phyloP scores from a whole-genome alignment of 2,797 vertebrate genomes.

The Micropoecilia bifurca region DNA sequence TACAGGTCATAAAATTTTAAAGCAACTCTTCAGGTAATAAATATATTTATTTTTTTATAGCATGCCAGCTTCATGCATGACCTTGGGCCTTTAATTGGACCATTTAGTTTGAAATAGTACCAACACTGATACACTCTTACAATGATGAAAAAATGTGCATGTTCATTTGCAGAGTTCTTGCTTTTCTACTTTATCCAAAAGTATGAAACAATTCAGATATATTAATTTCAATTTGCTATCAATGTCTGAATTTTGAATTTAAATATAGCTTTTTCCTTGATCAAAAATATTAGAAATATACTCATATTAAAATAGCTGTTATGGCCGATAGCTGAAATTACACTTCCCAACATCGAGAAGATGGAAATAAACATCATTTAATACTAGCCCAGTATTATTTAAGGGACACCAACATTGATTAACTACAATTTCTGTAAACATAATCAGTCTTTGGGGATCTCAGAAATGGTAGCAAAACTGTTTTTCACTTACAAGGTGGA shows the following conservation, averaged over 20 bases:
- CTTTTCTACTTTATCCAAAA: background rate
- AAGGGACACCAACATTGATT: background rate
- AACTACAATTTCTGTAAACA: background rate
- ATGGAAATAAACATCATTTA: background rate
- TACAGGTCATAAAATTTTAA: background rate
- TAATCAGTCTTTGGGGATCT: background rate
- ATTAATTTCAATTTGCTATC: too few relatives aligned
- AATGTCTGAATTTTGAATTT: too few relatives aligned
- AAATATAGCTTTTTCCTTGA: background rate
- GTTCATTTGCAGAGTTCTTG: background rate
- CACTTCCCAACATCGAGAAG: background rate
- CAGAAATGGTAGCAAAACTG: background rate
- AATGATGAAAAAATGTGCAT: background rate
- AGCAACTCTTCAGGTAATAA: background rate
- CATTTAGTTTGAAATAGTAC: conserved; percentile 13
- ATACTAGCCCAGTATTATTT: background rate
- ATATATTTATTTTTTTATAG: background rate
- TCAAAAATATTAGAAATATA: background rate
- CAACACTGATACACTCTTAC: background rate
- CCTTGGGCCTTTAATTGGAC: conserved; percentile 12
- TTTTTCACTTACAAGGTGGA: background rate
- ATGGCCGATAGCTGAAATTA: background rate
- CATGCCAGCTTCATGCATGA: background rate
- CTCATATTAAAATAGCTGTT: too few relatives aligned
- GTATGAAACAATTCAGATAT: background rate